A percentile compares a stretch with the other conserved stretches of the same genome.
Evolutionary conservation across 2,113 vertebrate genomes (phyloP).

Genomic region (Psophia crepitans): DNA sequence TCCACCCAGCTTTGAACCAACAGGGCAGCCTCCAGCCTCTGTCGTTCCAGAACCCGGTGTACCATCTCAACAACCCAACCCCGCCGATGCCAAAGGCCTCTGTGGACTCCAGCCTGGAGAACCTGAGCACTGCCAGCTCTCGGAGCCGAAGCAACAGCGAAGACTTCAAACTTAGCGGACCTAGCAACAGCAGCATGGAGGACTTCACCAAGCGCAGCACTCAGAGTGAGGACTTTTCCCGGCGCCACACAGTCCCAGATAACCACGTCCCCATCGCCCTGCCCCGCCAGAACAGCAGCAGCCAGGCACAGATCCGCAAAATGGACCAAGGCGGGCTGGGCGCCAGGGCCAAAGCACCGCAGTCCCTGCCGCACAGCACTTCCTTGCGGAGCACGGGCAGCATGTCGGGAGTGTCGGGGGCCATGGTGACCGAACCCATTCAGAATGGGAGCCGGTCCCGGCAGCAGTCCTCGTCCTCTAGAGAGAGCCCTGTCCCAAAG

Average conservation of each 20-base stretch:
- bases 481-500: constrained; percentile 83
- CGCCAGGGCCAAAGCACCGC: constrained; percentile 72
- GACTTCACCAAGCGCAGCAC: constrained; percentile 80
- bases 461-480: constrained; percentile 79
- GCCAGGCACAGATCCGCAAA: constrained; percentile 85
- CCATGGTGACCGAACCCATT: constrained; percentile 65
- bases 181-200: constrained; percentile 89
- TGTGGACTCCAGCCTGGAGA: constrained; percentile 90
- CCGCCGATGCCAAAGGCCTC: constrained; percentile 72
- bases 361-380: constrained; percentile 78
- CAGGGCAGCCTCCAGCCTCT: constrained; percentile 89
- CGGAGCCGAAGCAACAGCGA: constrained; percentile 87
- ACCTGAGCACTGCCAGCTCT: constrained; percentile 90
- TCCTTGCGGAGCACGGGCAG: constrained; percentile 86
- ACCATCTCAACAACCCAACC: constrained; percentile 87
- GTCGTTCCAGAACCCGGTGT: constrained; percentile 95
- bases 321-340: constrained; percentile 83
- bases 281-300: constrained; percentile 85
- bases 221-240: constrained; percentile 81
- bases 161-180: constrained; percentile 79
- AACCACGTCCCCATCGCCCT: constrained; percentile 78
- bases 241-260: constrained; percentile 61
- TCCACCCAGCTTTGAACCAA: constrained; percentile 84
- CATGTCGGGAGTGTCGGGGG: constrained; percentile 65
- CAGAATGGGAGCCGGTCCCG: constrained; percentile 75